Conservation (phyloP, 2,888 invertebrate genomes). For the Tenthredo livida region DNA sequence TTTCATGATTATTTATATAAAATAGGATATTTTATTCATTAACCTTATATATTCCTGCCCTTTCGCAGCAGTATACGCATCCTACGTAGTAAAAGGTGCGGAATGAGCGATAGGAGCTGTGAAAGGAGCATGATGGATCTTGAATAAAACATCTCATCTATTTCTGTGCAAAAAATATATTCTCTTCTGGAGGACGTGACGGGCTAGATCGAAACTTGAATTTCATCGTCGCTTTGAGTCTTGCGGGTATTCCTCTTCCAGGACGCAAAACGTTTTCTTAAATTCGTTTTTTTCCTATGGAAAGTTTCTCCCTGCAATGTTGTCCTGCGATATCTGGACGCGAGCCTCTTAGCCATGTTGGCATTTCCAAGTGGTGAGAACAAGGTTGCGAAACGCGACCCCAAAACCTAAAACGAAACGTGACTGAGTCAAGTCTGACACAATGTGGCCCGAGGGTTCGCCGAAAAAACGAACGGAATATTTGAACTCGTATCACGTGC, state of each 20-base stretch:
- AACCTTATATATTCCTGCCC: background rate
- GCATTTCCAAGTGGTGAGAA: background rate
- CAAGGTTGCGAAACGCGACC: background rate
- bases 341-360: background rate
- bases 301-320: too few species aligned
- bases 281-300: background rate
- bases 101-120: background rate
- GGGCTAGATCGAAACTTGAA: background rate
- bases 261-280: background rate
- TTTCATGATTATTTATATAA: slow-evolving; percentile 10
- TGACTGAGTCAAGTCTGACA: slow-evolving; percentile 12
- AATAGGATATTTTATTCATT: slow-evolving; percentile 23
- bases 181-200: background rate
- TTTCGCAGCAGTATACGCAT: background rate
- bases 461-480: background rate
- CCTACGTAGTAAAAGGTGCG: background rate
- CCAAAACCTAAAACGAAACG: background rate
- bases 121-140: background rate
- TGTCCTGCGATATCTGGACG: background rate
- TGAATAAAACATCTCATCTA: slow-evolving; percentile 41
- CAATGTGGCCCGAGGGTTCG: background rate
- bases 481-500: slow-evolving; percentile 1
- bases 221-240: background rate
- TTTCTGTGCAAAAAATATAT: background rate
- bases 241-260: background rate